Base-by-base conservation (phyloP, 2,888 invertebrate genomes). In the Melanargia galathea region DNA sequence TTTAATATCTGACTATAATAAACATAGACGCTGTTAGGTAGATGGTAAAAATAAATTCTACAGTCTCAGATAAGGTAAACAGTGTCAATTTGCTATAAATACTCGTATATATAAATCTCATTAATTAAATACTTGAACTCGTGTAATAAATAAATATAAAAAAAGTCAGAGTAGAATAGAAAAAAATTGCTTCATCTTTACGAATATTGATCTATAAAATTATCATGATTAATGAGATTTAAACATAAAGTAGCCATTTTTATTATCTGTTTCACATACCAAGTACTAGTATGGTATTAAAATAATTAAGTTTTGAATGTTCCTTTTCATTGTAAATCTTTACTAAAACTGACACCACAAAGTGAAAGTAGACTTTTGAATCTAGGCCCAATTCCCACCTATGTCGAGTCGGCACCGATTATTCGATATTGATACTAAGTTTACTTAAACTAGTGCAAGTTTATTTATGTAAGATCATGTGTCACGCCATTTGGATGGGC, bases 41-140 rank as follows among this genome's bases (percentile, higher is more conserved):
- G 22, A 35, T 13, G 18, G 11, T 63, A 55, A 35, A 48, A 49
- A 30, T 49, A 40, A 24, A 10, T 26, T 16, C 26, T 33, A 22
- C 33, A 59, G 24, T 48, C 33, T 46, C 61, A 18, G 18, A 6
- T 51, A n/a, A 54, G 7, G 13, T 13, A 33, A 54, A 54, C 10
- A 38, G 22, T 22, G 54, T 54, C 54, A 38, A 54, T 54, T 54
- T 54, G n/a, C 20, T 54, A 35, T 52, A 22, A n/a, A n/a, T n/a
- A n/a, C n/a, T n/a, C n/a, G n/a, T n/a, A 38, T 30, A 35, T 38
- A 10, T 4, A 16, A 8, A 8, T 16, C 16, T n/a, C 16, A 7
- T 16, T n/a, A 13, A 13, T 7, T n/a, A 7, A 4, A n/a, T 24
- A 35, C n/a, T 24, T 13, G n/a, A 48, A 48, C 6, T 20, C n/a